Base-by-base conservation (phyloP, 2,888 invertebrate genomes). In the Ochropleura plecta region DNA sequence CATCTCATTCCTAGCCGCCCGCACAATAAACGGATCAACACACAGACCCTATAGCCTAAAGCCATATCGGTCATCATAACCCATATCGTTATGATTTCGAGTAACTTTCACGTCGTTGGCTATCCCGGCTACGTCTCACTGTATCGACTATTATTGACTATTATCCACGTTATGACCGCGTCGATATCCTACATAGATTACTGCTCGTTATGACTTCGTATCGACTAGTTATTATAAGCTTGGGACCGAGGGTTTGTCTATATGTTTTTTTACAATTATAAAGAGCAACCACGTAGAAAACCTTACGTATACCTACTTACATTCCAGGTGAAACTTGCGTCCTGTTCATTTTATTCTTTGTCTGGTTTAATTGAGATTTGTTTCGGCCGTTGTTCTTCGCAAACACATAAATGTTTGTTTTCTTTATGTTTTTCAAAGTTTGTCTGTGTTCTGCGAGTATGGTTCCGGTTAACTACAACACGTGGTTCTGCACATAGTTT, bases 151-250 rank as follows among this genome's bases (percentile, higher is more conserved):
- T 69, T 73, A 64, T 53, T 42, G 53, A 62, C 62, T 69, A 82
- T 69, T 77, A 51, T 53, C 60, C 5, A 14, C 72, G 20, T 73
- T 68, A 82, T 57, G 30, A 49, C 68, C 59, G 75, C 51, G 62
- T 20, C 71, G 70, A 78, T 82, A 85, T 70, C 70, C 78, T 78
- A 48, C 77, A 59, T 64, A 82, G 73, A 82, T 82, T 73, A 73
- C 40, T 44, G 49, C 60, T 65, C 62, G 70, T 82, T 82, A 82
- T 68, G 55, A 77, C 60, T 59, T 40, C 55, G 75, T 76, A 49
- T 73, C 63, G 66, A 57, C n/a, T 16, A 14, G 40, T 64, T 60
- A 7, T 57, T 51, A 72, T 60, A 62, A 70, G 69, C 42, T 49
- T 40, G 42, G 4, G 14, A 30, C 40, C 48, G 44, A 18, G 72